Conservation (phyloP, 2,888 invertebrate genomes). For the Ecliptopera silaceata region DNA sequence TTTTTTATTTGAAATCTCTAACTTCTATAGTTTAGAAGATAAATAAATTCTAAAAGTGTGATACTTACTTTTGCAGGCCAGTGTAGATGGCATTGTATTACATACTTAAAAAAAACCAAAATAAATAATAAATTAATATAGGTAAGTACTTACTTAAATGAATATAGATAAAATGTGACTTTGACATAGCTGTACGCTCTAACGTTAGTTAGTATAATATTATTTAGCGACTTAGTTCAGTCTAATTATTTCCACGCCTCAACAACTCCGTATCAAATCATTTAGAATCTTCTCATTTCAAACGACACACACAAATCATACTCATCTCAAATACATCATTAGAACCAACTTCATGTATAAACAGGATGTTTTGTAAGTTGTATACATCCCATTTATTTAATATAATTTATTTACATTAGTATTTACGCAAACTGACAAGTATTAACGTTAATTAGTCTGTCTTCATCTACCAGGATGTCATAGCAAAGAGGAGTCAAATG, state of each 20-base stretch:
- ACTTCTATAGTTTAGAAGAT: too few relatives aligned
- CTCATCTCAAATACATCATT: slow-evolving; percentile 4
- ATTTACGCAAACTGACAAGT: slow-evolving; percentile 33
- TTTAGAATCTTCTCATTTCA: slow-evolving; percentile 18
- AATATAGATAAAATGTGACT: too few relatives aligned
- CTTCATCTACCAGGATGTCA: slow-evolving; percentile 40
- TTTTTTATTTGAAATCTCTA: too few relatives aligned
- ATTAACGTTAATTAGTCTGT: slow-evolving; percentile 39
- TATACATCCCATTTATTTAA: slow-evolving; percentile 19
- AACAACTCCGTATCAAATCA: slow-evolving; percentile 18
- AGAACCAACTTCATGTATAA: slow-evolving; percentile 12
- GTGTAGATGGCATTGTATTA: too few relatives aligned
- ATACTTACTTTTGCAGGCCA: too few relatives aligned
- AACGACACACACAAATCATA: slow-evolving; percentile 15
- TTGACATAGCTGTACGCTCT: too few relatives aligned
- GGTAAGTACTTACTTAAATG: too few relatives aligned
- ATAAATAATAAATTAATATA: too few relatives aligned
- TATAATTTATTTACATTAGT: slow-evolving; percentile 18
- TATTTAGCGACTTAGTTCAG: not conserved
- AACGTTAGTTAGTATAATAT: not conserved
- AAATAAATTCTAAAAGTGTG: too few relatives aligned
- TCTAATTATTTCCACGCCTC: slow-evolving; percentile 27
- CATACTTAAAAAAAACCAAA: too few relatives aligned
- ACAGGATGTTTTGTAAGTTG: slow-evolving; percentile 7
- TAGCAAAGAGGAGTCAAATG: slow-evolving; percentile 53